Base-by-base conservation (phyloP, 2,888 invertebrate genomes). In the Mantis religiosa region DNA sequence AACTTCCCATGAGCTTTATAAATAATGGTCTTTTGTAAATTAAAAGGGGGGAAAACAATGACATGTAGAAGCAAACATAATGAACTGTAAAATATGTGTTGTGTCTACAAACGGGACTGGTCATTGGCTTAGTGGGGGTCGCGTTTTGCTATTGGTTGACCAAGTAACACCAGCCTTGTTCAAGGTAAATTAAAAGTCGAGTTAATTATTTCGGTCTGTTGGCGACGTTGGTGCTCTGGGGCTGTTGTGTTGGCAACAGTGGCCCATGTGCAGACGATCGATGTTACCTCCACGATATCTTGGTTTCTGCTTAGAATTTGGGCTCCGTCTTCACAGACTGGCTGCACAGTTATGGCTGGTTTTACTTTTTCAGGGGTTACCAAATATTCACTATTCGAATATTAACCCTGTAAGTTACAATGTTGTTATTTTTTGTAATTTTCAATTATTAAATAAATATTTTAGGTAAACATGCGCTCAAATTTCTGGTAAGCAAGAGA, bases 101-200 rank as follows among this genome's bases (percentile, higher is more conserved):
- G 25, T 15, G 54, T 71, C 20, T 20, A 71, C 25, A 25, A 20
- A 71, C 54, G 20, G 14, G 25, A 25, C 20, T 71, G 20, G 20
- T 20, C 54, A 71, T 71, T 71, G 54, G 54, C 20, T 71, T 25
- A 20, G 2, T 25, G 3, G 2, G 54, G 41, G 27, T 87, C 87
- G 41, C 87, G 87, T 87, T 87, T 81, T 87, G 82, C 87, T 87
- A 87, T 87, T 87, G 87, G 87, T 41, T 27, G 54, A 6, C 25
- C 30, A 14, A 84, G 84, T 34, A 28, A 27, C 82, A 71, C 82
- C 81, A 28, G 28, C 28, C 41, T 87, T 82, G 82, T 87, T 87
- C 82, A 87, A 82, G 87, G 87, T 82, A 87, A 87, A 87, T 87
- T 87, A 87, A 87, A 87, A 87, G 87, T 87, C 34, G 82, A 87